These are phyloP conservation scores for Protosalanx chinensis DNA, from an alignment of 2,797 vertebrate species.

Conservation along the genomic window DNA sequence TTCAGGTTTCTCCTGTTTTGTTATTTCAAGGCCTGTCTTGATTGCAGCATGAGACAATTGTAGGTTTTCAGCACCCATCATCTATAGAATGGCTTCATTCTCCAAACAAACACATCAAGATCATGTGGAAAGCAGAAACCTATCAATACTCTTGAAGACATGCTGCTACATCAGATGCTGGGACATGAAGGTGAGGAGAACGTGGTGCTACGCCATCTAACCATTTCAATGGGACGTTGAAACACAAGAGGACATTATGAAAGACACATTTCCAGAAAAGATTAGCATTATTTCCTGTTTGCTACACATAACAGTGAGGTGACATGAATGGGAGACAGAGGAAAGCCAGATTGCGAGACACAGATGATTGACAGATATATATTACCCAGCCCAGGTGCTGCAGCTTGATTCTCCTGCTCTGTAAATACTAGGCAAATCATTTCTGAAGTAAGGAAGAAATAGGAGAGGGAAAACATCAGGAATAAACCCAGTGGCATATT, in stretches of 20 bases:
- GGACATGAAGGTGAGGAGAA: constrained; percentile 37
- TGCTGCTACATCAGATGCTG: constrained; percentile 28
- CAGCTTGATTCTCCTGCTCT: constrained; percentile 51
- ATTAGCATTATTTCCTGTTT: constrained; percentile 69
- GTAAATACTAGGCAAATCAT: constrained; percentile 40
- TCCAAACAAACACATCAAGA: constrained; percentile 32
- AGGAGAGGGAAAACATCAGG: constrained; percentile 19
- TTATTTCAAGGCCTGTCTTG: constrained; percentile 19
- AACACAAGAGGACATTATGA: constrained; percentile 63
- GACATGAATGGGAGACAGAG: constrained; percentile 42
- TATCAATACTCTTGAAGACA: constrained; percentile 55
- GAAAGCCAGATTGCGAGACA: constrained; percentile 58
- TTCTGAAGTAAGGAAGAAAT: constrained; percentile 35
- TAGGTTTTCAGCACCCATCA: constrained; percentile 19
- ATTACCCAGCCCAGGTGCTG: constrained; percentile 46
- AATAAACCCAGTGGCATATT: constrained; percentile 24
- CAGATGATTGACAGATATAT: constrained; percentile 57
- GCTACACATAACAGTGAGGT: constrained; percentile 45
- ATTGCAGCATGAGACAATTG: constrained; percentile 27
- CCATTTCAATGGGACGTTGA: constrained; percentile 61
- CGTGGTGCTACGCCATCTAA: constrained; percentile 28
- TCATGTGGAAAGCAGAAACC: constrained; percentile 39
- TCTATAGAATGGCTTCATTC: constrained; percentile 48
- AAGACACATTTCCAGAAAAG: constrained; percentile 55
- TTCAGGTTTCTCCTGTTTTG: constrained; percentile 26